Conservation (phyloP, 2,113 vertebrate species). For the Pogonocichla stellata region DNA sequence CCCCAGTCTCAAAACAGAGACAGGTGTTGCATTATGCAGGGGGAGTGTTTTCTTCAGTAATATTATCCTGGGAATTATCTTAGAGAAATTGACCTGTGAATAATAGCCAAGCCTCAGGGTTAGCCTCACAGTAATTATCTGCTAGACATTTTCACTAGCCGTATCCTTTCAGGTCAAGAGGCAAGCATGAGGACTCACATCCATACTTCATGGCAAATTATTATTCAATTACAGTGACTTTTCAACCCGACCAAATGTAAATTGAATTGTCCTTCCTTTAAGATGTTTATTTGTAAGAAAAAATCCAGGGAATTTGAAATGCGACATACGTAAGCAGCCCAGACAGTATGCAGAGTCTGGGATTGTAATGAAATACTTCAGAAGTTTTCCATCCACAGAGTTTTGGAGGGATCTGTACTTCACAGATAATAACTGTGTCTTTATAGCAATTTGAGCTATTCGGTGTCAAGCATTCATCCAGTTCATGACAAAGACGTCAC, state of each 20-base stretch:
- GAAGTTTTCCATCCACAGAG: not conserved
- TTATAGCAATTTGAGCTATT: not conserved
- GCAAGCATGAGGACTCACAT: not conserved
- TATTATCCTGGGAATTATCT: slow-evolving; percentile 74
- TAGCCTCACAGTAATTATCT: slow-evolving; percentile 75
- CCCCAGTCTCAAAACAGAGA: not conserved
- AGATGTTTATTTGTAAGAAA: not conserved
- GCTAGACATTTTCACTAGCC: slow-evolving; percentile 68
- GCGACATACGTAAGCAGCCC: not conserved
- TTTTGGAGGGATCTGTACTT: not conserved
- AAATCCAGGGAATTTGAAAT: not conserved
- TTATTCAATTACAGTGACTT: slow-evolving; percentile 43
- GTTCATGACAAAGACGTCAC: not conserved
- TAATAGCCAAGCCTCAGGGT: slow-evolving; percentile 77
- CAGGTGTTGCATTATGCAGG: slow-evolving; percentile 56
- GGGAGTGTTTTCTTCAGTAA: slow-evolving; percentile 49
- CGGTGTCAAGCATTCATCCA: fast-evolving
- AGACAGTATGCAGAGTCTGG: not conserved
- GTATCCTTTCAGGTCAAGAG: slow-evolving; percentile 68
- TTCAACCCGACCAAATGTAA: not conserved
- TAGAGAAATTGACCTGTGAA: slow-evolving; percentile 78
- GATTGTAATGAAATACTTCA: not conserved
- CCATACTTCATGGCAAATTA: slow-evolving; percentile 34
- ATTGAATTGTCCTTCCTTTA: slow-evolving; percentile 22
- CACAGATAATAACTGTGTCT: not conserved